A percentile compares a stretch with the other conserved stretches of the same genome.
These are phyloP conservation scores for Tryphoninae sp. DNA, from an alignment of 2,888 invertebrate genomes.

Conservation along the genomic window DNA sequence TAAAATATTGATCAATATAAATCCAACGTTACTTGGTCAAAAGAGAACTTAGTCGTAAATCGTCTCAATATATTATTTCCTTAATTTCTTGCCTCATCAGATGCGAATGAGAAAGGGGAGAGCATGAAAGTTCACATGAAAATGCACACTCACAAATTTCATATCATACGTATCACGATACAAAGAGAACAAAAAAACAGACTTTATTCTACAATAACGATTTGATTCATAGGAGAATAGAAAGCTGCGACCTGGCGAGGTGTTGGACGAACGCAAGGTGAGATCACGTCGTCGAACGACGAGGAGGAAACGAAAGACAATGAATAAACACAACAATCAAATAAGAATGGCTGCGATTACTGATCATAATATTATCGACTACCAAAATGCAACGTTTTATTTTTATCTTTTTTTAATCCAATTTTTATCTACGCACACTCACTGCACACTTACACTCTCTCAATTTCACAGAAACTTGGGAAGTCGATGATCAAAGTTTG, in stretches of 20 bases:
- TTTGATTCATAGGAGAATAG: slow-evolving; percentile 89
- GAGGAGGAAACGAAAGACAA: slow-evolving; percentile 46
- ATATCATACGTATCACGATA: slow-evolving; percentile 44
- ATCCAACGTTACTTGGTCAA: slow-evolving; percentile 27
- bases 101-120: neutral
- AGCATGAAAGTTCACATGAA: slow-evolving; percentile 21
- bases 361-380: slow-evolving; percentile 75
- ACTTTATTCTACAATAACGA: slow-evolving; percentile 75
- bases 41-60: neutral
- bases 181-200: slow-evolving; percentile 46
- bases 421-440: slow-evolving; percentile 51
- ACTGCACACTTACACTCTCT: slow-evolving; percentile 61
- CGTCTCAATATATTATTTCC: neutral
- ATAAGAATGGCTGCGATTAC: slow-evolving; percentile 69
- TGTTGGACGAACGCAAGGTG: slow-evolving; percentile 96
- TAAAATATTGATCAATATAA: neutral
- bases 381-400: slow-evolving; percentile 70
- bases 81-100: neutral
- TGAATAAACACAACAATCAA: slow-evolving; percentile 36
- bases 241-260: slow-evolving; percentile 97
- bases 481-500: slow-evolving; percentile 32
- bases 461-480: slow-evolving; percentile 26
- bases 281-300: slow-evolving; percentile 72
- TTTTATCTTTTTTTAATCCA: slow-evolving; percentile 56
- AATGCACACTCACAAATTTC: slow-evolving; percentile 40